Evolutionary conservation across 2,888 invertebrate genomes (phyloP), one percentile per base, ranked within the genome.

Genomic region (Leucozona laternaria): DNA sequence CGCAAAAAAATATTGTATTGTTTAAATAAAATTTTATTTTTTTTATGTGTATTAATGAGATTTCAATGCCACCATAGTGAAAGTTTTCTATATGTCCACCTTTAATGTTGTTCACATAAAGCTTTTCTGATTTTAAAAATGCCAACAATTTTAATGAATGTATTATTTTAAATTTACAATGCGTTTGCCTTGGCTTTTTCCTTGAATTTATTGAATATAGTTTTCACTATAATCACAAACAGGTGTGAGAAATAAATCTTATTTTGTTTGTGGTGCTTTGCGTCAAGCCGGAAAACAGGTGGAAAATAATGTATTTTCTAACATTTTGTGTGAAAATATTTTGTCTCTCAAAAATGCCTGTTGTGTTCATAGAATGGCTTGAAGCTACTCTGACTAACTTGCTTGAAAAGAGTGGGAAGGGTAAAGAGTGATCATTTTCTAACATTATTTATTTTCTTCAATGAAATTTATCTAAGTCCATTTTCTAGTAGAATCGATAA

Each of bases 31-130:
- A 37, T 68, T 68, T 20, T 66, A 11, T 58, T 22, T 4, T 22
- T 66, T 20, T 48, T 34, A 2, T 64, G 5, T 58, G 13, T 45
- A 11, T 31, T 20, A 48, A 64, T 64, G 20, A 17, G 20, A 34
- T 28, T 66, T 68, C 53, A 68, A 53, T 68, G 68, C 7, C 68
- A 68, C n/a, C 15, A 37, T 37, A 37, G 53, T 25, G 53, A 68
- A 53, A 68, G 68, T 68, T 37, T 53, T 68, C 15, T 37, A 0
- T 43, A n/a, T 43, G 11, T 66, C 22, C 0, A 8, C 13, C 20
- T 20, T 22, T 66, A 66, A 68, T n/a, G n/a, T 50, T 50, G 66
- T 28, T 68, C 17, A 34, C 20, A 66, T 50, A 22, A 68, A 68
- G n/a, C 22, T 22, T 53, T 53, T 53, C n/a, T 22, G 68, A 15